Evolutionary conservation across 2,888 invertebrate species (phyloP).

Genomic region (Carpatolechia fugitivella): DNA sequence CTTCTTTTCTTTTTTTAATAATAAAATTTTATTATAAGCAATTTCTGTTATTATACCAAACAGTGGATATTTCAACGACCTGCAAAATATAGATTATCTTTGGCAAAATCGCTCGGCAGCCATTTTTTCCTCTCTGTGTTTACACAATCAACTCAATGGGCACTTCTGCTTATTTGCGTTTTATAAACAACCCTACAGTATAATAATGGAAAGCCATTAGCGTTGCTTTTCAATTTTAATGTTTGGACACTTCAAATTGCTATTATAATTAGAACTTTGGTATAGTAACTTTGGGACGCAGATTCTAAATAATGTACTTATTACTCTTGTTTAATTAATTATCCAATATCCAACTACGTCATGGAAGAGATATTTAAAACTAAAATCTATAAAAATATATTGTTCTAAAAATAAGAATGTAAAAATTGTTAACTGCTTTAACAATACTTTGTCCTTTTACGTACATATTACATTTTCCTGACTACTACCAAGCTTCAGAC

Average conservation of each 20-base stretch:
- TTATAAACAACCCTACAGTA: slow-evolving; percentile 5
- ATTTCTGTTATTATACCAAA: background rate
- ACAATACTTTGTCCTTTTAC: too few relatives aligned
- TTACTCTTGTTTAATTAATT: too few relatives aligned
- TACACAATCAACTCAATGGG: slow-evolving; percentile 7
- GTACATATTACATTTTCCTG: too few relatives aligned
- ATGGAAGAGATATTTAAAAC: too few relatives aligned
- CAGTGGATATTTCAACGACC: background rate
- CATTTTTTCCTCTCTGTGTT: slow-evolving; percentile 3
- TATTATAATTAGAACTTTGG: background rate
- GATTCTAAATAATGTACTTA: too few relatives aligned
- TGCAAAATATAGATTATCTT: slow-evolving; percentile 11
- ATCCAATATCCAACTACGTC: too few relatives aligned
- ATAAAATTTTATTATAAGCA: background rate
- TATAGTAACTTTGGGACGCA: too few relatives aligned
- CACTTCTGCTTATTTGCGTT: slow-evolving; percentile 6
- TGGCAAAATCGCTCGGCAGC: background rate
- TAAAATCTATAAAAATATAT: too few relatives aligned
- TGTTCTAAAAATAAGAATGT: too few relatives aligned
- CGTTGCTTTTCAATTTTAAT: background rate
- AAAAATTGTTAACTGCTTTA: too few relatives aligned
- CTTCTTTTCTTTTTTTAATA: background rate
- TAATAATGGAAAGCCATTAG: background rate
- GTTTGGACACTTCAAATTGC: background rate
- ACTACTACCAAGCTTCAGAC: too few relatives aligned